phyloP scores from a whole-genome alignment of 2,113 vertebrate species.

The Trogon surrucura region DNA sequence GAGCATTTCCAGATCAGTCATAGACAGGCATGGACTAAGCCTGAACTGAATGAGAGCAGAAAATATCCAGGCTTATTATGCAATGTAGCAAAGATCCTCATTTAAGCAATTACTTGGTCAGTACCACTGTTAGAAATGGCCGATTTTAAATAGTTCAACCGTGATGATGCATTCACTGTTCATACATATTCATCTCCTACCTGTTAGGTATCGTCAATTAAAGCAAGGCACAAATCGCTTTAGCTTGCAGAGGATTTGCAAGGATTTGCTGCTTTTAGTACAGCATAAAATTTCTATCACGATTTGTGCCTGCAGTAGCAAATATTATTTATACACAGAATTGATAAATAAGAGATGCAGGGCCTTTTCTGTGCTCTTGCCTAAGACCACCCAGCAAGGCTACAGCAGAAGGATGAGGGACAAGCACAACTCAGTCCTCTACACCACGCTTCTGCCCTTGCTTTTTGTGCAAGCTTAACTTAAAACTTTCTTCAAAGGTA shows the following conservation, averaged over 20 bases:
- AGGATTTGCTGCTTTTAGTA: neutral
- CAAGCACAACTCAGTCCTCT: neutral
- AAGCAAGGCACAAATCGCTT: neutral
- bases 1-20: neutral
- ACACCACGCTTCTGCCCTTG: neutral
- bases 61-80: neutral
- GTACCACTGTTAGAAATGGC: neutral
- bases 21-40: neutral
- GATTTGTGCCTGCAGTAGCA: neutral
- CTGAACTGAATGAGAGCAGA: neutral
- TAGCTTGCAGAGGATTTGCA: neutral
- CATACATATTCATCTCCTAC: neutral
- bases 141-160: neutral
- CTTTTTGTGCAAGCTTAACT: neutral
- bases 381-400: neutral
- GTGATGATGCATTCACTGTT: neutral
- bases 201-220: neutral
- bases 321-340: neutral
- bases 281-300: neutral
- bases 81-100: neutral
- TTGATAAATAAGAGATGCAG: neutral
- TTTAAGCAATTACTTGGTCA: neutral
- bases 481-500: neutral
- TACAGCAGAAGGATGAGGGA: neutral
- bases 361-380: neutral